Conservation (phyloP, 1,140 invertebrate species). For the Mesaphorura yosii region DNA sequence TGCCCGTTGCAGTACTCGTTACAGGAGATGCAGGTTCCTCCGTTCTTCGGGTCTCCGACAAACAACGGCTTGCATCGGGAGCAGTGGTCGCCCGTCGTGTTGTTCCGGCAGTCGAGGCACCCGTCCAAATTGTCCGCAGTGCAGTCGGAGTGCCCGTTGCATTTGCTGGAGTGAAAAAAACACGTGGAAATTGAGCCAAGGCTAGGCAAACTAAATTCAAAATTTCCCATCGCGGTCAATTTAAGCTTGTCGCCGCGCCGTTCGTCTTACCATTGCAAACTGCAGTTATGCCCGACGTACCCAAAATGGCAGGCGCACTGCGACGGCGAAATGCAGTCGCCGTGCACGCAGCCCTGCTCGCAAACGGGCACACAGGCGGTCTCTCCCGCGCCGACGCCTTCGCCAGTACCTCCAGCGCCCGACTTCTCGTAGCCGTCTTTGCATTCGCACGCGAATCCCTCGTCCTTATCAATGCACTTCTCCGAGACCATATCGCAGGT, state of each 20-base stretch:
- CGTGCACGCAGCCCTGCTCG: conserved; percentile 76
- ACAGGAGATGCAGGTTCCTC: conserved; percentile 75
- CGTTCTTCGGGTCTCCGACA: conserved; percentile 79
- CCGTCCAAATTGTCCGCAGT: conserved; percentile 64
- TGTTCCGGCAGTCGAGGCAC: conserved; percentile 78
- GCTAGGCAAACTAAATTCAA: no score
- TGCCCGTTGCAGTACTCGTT: conserved; percentile 81
- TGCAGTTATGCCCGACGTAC: conserved; percentile 86
- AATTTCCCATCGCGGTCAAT: background rate
- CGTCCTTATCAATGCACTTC: conserved; percentile 59
- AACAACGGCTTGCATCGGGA: conserved; percentile 76
- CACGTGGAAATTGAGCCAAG: background rate
- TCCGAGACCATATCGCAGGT: conserved; percentile 75
- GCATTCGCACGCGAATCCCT: conserved; percentile 75
- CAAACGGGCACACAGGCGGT: conserved; percentile 67
- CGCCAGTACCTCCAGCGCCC: conserved; percentile 31
- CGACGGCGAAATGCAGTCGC: conserved; percentile 71
- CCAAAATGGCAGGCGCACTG: conserved; percentile 85
- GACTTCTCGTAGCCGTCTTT: conserved; percentile 57
- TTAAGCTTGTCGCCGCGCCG: background rate
- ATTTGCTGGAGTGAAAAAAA: conserved; percentile 62
- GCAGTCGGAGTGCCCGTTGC: conserved; percentile 88
- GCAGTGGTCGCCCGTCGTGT: conserved; percentile 74
- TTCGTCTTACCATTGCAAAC: conserved; percentile 51
- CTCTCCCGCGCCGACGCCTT: no score